These are phyloP conservation scores for Trachops cirrhosus DNA, from an alignment of 2,797 vertebrate species.

Conservation along the genomic window DNA sequence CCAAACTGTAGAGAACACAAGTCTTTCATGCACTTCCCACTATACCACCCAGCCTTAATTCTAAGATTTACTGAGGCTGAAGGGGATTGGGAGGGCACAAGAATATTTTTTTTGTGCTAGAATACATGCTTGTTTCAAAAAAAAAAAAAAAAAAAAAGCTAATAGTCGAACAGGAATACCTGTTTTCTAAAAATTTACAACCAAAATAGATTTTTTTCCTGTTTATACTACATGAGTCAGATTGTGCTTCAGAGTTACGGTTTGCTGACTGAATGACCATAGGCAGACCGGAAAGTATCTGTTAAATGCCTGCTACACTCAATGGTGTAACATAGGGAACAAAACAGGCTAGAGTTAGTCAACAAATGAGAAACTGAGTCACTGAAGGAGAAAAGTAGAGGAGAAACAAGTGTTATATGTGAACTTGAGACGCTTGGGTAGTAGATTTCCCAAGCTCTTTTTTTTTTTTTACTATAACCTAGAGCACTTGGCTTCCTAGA, in stretches of 20 bases:
- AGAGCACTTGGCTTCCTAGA: neutral
- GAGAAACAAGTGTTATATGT: neutral
- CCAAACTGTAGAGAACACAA: neutral
- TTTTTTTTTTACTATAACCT: neutral
- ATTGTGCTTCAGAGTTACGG: neutral
- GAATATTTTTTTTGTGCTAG: neutral
- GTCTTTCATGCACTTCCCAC: neutral
- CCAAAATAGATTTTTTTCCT: slow-evolving; percentile 9
- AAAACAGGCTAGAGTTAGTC: neutral
- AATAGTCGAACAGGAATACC: neutral
- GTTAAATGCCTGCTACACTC: neutral
- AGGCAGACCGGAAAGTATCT: neutral
- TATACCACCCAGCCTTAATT: neutral
- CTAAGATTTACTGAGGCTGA: neutral
- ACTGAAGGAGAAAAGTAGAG: neutral
- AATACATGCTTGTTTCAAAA: neutral
- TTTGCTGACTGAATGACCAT: neutral
- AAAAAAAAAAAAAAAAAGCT: neutral
- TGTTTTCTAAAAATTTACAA: slow-evolving; percentile 32
- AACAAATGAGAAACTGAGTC: neutral
- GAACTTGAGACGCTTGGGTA: neutral
- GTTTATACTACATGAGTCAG: neutral
- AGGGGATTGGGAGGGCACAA: neutral
- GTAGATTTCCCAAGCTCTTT: neutral
- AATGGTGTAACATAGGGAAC: neutral